These are phyloP conservation scores for Ceratitis capitata DNA, from an alignment of 1,140 invertebrate genomes.

Conservation along the genomic window DNA sequence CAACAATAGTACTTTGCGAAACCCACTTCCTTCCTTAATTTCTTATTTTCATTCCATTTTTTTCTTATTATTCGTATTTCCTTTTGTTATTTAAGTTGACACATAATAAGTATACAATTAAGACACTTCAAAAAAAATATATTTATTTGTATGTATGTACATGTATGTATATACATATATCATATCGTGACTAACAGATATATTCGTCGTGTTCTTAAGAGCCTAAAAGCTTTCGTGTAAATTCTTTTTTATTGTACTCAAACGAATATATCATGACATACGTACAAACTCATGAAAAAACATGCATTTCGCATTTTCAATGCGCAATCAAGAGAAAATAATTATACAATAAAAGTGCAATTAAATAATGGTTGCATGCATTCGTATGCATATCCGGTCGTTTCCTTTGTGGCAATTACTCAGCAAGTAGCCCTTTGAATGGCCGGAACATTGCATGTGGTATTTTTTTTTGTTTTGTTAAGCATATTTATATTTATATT, in stretches of 20 bases:
- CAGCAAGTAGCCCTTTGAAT: neutral
- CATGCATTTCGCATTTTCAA: neutral
- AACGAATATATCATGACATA: too few species aligned
- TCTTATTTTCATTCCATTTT: neutral
- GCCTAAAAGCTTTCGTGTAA: too few species aligned
- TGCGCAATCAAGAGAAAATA: neutral
- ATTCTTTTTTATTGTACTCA: neutral
- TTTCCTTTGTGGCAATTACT: neutral
- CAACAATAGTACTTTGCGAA: neutral
- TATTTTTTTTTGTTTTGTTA: neutral
- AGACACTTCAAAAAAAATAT: conserved; percentile 14
- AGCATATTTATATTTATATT: too few species aligned
- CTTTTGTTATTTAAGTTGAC: neutral
- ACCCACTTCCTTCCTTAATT: neutral
- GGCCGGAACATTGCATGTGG: too few species aligned
- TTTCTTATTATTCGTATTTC: neutral
- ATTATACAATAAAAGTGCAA: neutral
- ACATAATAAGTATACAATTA: conserved; percentile 36
- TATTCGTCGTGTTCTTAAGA: neutral
- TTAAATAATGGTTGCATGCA: neutral
- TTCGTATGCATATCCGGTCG: neutral
- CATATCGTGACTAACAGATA: conserved; percentile 4
- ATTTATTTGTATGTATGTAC: too few species aligned
- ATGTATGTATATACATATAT: too few species aligned
- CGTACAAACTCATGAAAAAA: neutral